Evolutionary conservation across 2,888 invertebrate species (phyloP).

Genomic region (Syritta pipiens): DNA sequence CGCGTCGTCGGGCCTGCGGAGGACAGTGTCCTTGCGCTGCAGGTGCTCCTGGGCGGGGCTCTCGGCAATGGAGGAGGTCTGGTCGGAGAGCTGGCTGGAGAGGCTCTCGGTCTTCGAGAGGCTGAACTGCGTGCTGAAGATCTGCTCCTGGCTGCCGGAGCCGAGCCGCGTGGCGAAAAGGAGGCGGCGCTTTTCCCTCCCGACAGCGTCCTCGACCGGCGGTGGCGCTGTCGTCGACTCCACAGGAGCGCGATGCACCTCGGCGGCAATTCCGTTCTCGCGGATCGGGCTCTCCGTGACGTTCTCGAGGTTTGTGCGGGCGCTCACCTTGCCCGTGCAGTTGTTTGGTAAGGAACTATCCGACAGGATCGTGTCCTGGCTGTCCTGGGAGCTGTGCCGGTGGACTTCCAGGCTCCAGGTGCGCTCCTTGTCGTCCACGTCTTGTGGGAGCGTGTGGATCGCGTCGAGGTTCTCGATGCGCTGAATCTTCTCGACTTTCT

Average conservation of each 20-base stretch:
- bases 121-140: constrained; percentile 84
- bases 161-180: constrained; percentile 86
- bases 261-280: constrained; percentile 74
- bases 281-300: constrained; percentile 72
- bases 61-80: constrained; percentile 73
- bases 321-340: constrained; percentile 70
- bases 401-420: constrained; percentile 78
- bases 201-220: constrained; percentile 72
- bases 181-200: constrained; percentile 80
- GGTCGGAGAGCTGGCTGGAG: constrained; percentile 82
- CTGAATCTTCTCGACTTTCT: constrained; percentile 70
- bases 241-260: constrained; percentile 75
- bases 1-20: constrained; percentile 73
- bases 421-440: constrained; percentile 72
- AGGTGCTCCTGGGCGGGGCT: constrained; percentile 72
- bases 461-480: constrained; percentile 80
- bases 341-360: constrained; percentile 72
- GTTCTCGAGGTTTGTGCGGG: constrained; percentile 71
- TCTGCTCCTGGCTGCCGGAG: constrained; percentile 83
- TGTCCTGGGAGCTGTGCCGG: constrained; percentile 79
- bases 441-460: constrained; percentile 81
- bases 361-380: constrained; percentile 81
- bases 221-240: constrained; percentile 44
- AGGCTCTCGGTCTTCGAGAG: constrained; percentile 84
- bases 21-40: constrained; percentile 76